Percentiles rank a stretch among this genome's conserved stretches.
phyloP scores from a whole-genome alignment of 2,888 invertebrate species.

The Tridacna gigas region DNA sequence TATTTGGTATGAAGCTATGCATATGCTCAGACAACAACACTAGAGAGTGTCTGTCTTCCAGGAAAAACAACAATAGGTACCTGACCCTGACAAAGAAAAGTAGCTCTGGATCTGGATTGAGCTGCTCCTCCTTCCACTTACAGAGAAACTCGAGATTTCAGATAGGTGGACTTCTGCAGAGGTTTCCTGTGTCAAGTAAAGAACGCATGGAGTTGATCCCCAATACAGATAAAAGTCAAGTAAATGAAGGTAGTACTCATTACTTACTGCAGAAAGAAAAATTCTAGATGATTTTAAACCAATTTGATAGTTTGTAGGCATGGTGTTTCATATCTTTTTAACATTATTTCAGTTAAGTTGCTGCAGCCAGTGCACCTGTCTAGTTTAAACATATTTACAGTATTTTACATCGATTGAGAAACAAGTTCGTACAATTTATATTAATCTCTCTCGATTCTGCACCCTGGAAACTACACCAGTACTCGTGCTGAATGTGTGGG shows the following conservation, averaged over 20 bases:
- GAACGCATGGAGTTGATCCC: conserved; percentile 90
- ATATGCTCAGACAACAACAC: too few relatives aligned
- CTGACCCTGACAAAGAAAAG: conserved; percentile 89
- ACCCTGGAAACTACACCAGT: too few relatives aligned
- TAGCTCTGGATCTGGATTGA: conserved; percentile 81
- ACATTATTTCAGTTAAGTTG: too few relatives aligned
- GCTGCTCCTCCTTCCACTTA: conserved; percentile 87
- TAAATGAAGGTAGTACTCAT: conserved; percentile 85
- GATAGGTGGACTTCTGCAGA: conserved; percentile 88
- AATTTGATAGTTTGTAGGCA: too few relatives aligned
- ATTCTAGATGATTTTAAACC: too few relatives aligned
- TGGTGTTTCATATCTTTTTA: too few relatives aligned
- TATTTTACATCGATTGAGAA: too few relatives aligned
- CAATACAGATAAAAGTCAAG: conserved; percentile 89
- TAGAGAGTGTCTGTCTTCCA: conserved; percentile 65
- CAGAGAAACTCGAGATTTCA: conserved; percentile 88
- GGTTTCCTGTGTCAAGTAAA: conserved; percentile 89
- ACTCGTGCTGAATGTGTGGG: too few relatives aligned
- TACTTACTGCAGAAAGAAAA: not conserved
- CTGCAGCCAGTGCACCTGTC: too few relatives aligned
- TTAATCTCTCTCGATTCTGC: too few relatives aligned
- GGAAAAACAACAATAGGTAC: conserved; percentile 89
- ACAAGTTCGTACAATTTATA: too few relatives aligned
- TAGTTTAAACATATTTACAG: too few relatives aligned
- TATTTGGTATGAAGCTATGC: not conserved